These are phyloP conservation scores for Lepidurus arcticus DNA, from an alignment of 1,140 invertebrate species.

Conservation along the genomic window DNA sequence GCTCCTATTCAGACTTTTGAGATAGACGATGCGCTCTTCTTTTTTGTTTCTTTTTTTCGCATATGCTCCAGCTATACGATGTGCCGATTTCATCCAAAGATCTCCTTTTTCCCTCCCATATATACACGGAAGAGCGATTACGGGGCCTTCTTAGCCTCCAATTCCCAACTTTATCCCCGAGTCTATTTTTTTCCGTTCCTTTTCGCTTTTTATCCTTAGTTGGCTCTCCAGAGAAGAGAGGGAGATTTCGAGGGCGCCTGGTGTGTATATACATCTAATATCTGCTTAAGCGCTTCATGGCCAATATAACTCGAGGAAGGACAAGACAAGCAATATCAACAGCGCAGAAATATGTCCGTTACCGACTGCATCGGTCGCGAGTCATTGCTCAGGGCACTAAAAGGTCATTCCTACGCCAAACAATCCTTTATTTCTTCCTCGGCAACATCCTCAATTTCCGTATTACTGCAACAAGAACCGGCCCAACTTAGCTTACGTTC, in stretches of 20 bases:
- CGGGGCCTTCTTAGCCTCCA: neutral
- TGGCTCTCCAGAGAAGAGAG: neutral
- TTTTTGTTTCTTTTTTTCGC: neutral
- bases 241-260: neutral
- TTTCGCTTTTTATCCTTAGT: neutral
- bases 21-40: neutral
- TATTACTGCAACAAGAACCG: neutral
- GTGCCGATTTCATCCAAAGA: neutral
- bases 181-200: conserved; percentile 19
- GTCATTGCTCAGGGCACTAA: neutral
- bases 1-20: neutral
- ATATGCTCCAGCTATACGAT: neutral
- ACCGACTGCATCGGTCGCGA: neutral
- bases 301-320: neutral
- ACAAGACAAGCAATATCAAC: conserved; percentile 4
- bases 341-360: conserved; percentile 3
- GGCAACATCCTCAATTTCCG: neutral
- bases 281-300: neutral
- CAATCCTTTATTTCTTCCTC: conserved; percentile 5
- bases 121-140: conserved; percentile 1
- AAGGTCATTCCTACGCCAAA: conserved; percentile 14
- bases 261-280: neutral
- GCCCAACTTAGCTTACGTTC: neutral
- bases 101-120: conserved; percentile 3
- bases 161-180: neutral